These are phyloP conservation scores for Elymnias hypermnestra DNA, from an alignment of 1,140 invertebrate species.

Conservation along the genomic window DNA sequence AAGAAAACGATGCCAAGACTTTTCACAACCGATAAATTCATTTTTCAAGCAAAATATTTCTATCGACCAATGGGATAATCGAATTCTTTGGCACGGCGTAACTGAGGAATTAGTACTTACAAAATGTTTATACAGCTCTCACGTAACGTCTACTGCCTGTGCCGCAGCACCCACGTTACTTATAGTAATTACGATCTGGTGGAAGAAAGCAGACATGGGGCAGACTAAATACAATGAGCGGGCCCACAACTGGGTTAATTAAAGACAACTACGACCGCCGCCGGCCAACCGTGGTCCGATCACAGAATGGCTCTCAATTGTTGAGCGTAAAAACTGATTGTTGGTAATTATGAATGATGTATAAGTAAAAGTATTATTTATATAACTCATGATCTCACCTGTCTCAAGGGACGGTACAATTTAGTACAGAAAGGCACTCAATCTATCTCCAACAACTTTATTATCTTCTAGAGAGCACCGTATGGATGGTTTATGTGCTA, in stretches of 20 bases:
- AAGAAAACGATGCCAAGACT: slow-evolving; percentile 23
- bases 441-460: no score
- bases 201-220: slow-evolving; percentile 66
- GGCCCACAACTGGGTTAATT: slow-evolving; percentile 62
- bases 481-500: no score
- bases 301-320: slow-evolving; percentile 45
- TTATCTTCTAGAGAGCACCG: no score
- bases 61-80: slow-evolving; percentile 2
- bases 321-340: slow-evolving; percentile 48
- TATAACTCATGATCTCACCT: background rate
- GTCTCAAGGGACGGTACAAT: background rate
- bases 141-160: slow-evolving; percentile 42
- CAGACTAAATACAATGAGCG: slow-evolving; percentile 56
- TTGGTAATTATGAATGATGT: slow-evolving; percentile 15
- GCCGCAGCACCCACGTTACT: slow-evolving; percentile 42
- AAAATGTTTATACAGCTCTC: slow-evolving; percentile 40
- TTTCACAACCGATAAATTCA: slow-evolving; percentile 6
- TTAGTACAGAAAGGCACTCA: no score
- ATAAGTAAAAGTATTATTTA: background rate
- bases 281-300: slow-evolving; percentile 45
- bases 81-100: slow-evolving; percentile 2
- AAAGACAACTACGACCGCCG: slow-evolving; percentile 55
- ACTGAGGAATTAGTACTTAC: slow-evolving; percentile 34
- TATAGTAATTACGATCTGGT: slow-evolving; percentile 47
- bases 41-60: slow-evolving; percentile 1